Percentiles rank a stretch among this genome's conserved stretches.
Evolutionary conservation across 2,797 vertebrate species (phyloP).

Genomic region (Acanthiza pusilla): DNA sequence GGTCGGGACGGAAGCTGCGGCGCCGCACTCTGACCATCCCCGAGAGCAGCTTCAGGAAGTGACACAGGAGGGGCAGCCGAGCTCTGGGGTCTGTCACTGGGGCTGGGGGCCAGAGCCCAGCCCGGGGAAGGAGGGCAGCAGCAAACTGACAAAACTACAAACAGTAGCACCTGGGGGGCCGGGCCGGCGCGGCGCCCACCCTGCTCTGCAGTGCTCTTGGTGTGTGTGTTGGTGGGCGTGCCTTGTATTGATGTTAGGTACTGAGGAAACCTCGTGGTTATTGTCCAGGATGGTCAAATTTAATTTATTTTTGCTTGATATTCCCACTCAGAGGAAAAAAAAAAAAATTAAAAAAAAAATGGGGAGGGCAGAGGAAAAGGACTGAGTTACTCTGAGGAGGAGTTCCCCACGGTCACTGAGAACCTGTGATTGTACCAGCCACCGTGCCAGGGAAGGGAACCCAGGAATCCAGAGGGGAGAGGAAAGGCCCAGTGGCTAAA

Average conservation of each 20-base stretch:
- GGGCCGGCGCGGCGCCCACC: neutral
- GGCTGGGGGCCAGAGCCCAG: conserved; percentile 27
- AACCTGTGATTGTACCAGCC: neutral
- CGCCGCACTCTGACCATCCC: conserved; percentile 87
- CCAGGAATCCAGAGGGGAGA: neutral
- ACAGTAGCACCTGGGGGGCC: conserved; percentile 54
- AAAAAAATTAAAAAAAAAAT: neutral
- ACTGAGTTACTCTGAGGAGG: neutral
- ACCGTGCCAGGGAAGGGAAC: neutral
- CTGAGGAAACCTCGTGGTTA: conserved; percentile 65
- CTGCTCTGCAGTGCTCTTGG: conserved; percentile 49
- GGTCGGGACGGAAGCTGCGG: conserved; percentile 88
- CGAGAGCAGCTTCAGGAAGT: conserved; percentile 90
- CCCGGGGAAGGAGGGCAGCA: conserved; percentile 47
- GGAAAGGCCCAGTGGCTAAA: neutral
- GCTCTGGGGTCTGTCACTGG: neutral
- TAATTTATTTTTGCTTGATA: conserved; percentile 66
- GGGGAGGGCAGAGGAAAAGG: neutral
- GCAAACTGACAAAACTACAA: conserved; percentile 43
- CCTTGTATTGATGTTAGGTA: conserved; percentile 71
- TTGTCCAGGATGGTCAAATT: conserved; percentile 61
- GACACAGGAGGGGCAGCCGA: conserved; percentile 27
- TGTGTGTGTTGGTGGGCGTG: conserved; percentile 65
- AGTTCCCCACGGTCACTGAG: neutral
- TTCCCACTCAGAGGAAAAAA: conserved; percentile 47